Percentiles rank a stretch among this genome's conserved stretches.
These are phyloP conservation scores for Drosophila nannoptera DNA, from an alignment of 1,140 invertebrate genomes.

Conservation along the genomic window DNA sequence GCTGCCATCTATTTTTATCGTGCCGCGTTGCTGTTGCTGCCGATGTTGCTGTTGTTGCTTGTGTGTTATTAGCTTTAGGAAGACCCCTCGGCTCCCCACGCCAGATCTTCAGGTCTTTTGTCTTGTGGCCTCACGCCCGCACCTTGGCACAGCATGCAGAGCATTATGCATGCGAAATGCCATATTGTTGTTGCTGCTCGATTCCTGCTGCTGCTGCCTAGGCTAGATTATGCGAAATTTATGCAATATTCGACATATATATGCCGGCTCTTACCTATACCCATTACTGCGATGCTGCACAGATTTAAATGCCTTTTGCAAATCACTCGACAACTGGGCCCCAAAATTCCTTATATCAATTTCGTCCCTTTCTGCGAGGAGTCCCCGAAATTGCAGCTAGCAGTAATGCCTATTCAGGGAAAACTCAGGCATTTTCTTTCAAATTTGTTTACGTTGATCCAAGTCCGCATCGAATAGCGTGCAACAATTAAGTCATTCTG, in stretches of 20 bases:
- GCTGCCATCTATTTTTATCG: constrained; percentile 55
- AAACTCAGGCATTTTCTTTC: no score
- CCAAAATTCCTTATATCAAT: background rate
- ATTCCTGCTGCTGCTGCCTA: constrained; percentile 9
- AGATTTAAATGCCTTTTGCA: constrained; percentile 10
- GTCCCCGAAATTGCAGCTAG: no score
- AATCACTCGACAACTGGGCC: background rate
- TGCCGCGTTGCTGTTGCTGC: constrained; percentile 12
- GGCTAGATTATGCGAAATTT: constrained; percentile 61
- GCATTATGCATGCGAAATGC: constrained; percentile 66
- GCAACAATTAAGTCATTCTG: background rate
- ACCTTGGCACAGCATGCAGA: constrained; percentile 51
- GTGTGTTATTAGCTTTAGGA: constrained; percentile 67
- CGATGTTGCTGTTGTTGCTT: constrained; percentile 53
- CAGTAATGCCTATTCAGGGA: no score
- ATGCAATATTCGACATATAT: constrained; percentile 70
- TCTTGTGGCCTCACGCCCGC: constrained; percentile 57
- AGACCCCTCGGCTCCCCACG: constrained; percentile 17
- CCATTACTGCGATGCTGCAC: constrained; percentile 38
- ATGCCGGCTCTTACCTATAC: constrained; percentile 16
- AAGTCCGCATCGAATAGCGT: background rate
- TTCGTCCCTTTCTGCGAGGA: no score
- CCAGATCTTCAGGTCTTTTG: constrained; percentile 9
- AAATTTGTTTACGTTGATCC: background rate
- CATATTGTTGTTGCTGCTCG: constrained; percentile 39